Percentiles rank a stretch among this genome's conserved stretches.
Evolutionary conservation across 2,888 invertebrate genomes (phyloP).

Genomic region (Nematopogon swammerdamellus): DNA sequence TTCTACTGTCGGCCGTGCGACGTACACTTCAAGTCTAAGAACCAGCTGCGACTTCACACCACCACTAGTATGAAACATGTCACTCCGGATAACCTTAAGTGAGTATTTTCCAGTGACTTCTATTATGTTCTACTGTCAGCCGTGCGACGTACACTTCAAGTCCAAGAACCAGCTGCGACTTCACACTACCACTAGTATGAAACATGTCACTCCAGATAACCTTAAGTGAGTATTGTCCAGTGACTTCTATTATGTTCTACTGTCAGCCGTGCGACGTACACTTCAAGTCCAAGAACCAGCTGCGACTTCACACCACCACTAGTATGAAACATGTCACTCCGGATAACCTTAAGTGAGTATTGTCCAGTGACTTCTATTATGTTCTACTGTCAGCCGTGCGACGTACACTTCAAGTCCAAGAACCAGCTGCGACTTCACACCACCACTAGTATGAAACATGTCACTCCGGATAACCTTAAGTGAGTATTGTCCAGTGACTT

Average conservation of each 20-base stretch:
- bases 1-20: conserved; percentile 3
- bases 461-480: background rate
- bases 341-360: background rate
- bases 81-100: background rate
- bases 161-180: background rate
- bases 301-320: conserved; percentile 1
- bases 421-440: conserved; percentile 2
- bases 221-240: background rate
- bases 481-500: no score
- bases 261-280: conserved; percentile 2
- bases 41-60: conserved; percentile 2
- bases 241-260: no score
- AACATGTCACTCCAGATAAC: background rate
- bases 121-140: conserved; percentile 1
- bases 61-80: background rate
- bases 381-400: conserved; percentile 3
- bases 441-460: background rate
- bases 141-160: conserved; percentile 4
- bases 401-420: background rate
- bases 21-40: conserved; percentile 3
- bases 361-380: no score
- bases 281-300: conserved; percentile 1
- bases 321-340: background rate
- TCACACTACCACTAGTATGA: background rate
- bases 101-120: background rate